Base-by-base conservation (phyloP, 2,888 invertebrate genomes). In the Teleogryllus oceanicus region DNA sequence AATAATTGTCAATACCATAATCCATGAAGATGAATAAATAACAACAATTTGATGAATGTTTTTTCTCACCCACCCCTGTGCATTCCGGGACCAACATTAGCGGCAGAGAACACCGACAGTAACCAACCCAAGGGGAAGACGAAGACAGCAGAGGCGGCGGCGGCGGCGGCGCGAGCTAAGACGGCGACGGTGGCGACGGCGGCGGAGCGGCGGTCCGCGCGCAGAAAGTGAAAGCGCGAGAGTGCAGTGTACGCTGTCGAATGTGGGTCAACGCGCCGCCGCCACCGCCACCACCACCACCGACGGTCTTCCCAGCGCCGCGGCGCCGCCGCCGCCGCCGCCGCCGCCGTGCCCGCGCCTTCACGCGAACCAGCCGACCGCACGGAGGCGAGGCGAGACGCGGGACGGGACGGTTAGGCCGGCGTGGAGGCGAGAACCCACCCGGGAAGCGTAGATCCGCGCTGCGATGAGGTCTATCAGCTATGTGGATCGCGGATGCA, bases 191-290 rank as follows among this genome's bases (percentile, higher is more conserved):
- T 10, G 62, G 62, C 62, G 62, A 12, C 62, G 62, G n/a, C 13
- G 62, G n/a, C 62, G n/a, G 62, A 62, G 62, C n/a, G 62, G 62
- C 62, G 62, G 62, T 62, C n/a, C 62, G 62, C 62, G 62, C 16
- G n/a, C 62, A n/a, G 62, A 62, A 62, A 62, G 62, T 62, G 62
- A 62, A 62, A 62, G 62, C 62, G 62, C 62, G 62, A 62, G 62
- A 62, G 62, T 62, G 62, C 62, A 62, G 62, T 62, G 62, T 62
- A 62, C 62, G 16, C 62, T n/a, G n/a, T 62, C 62, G 62, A 62
- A 62, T 62, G 62, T 62, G 62, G 62, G 62, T 62, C 62, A 62
- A 62, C 62, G 13, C 62, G 13, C 62, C 62, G 16, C 62, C 62
- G 4, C 62, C 62, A 0, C 62, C 62, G 62, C 62, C 62, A 10